These are phyloP conservation scores for Puffinus mauretanicus DNA, from an alignment of 2,113 vertebrate genomes.

Conservation along the genomic window DNA sequence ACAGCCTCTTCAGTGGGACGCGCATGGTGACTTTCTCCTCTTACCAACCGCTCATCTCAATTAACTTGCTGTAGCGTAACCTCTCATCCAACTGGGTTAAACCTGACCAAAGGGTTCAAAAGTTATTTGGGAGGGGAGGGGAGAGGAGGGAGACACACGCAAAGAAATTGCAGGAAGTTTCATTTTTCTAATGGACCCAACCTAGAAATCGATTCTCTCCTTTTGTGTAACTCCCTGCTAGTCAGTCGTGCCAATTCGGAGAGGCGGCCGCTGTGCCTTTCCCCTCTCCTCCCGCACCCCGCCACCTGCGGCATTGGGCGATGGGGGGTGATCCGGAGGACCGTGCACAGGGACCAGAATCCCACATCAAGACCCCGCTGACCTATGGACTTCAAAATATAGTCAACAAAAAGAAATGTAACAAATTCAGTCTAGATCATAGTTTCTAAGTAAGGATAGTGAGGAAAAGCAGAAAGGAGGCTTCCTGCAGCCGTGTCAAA, in stretches of 20 bases:
- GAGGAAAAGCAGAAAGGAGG: background rate
- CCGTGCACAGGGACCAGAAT: rapidly evolving
- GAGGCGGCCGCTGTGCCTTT: background rate
- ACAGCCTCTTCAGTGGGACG: background rate
- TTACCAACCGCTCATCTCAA: background rate
- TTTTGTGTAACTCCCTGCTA: background rate
- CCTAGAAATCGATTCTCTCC: background rate
- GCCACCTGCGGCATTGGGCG: background rate
- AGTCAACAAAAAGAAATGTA: background rate
- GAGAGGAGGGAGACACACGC: rapidly evolving
- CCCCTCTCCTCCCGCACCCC: rapidly evolving
- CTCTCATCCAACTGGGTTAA: background rate
- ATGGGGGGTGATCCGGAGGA: rapidly evolving
- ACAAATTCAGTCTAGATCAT: background rate
- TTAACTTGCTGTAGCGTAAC: background rate
- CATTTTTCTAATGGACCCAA: background rate
- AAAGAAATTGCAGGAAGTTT: background rate
- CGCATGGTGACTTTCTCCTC: background rate
- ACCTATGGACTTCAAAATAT: background rate
- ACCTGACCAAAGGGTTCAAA: background rate
- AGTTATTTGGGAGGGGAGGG: background rate
- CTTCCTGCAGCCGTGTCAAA: background rate
- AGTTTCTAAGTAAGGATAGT: background rate
- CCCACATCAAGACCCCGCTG: background rate
- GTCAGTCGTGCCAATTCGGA: background rate